These are phyloP conservation scores for Tigriopus japonicus DNA, from an alignment of 1,140 invertebrate species.

Conservation along the genomic window DNA sequence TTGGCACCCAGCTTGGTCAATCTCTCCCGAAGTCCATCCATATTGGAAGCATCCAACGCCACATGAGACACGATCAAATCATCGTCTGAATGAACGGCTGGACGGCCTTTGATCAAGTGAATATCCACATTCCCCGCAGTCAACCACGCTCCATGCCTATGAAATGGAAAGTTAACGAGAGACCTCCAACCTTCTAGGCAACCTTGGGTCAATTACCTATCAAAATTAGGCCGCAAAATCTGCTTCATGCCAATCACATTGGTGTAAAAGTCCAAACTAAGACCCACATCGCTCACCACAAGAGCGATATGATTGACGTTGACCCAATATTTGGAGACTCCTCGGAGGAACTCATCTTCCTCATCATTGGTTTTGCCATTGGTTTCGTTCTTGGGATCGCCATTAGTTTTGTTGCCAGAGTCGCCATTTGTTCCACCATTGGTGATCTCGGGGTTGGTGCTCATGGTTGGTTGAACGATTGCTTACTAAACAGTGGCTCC, in stretches of 20 bases:
- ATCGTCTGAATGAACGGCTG: background rate
- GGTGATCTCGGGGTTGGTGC: too few relatives aligned
- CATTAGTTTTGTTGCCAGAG: too few relatives aligned
- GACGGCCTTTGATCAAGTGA: constrained; percentile 1
- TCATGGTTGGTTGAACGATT: too few relatives aligned
- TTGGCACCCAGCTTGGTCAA: background rate
- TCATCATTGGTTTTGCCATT: too few relatives aligned
- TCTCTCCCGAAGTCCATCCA: background rate
- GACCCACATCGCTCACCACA: background rate
- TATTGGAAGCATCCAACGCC: background rate
- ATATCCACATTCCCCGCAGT: background rate
- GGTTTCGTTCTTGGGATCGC: too few relatives aligned
- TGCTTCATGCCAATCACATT: background rate
- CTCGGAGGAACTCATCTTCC: background rate
- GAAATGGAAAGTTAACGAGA: background rate
- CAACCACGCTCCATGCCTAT: background rate
- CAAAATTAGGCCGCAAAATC: background rate
- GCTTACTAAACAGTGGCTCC: too few relatives aligned
- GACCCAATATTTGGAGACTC: background rate
- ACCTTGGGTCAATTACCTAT: background rate
- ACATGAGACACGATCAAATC: constrained; percentile 1
- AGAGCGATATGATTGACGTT: background rate
- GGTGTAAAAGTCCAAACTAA: background rate
- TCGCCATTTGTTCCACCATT: too few relatives aligned
- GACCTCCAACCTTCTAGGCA: too few relatives aligned